These are phyloP conservation scores for Dryas iulia DNA, from an alignment of 1,140 invertebrate species.

Conservation along the genomic window DNA sequence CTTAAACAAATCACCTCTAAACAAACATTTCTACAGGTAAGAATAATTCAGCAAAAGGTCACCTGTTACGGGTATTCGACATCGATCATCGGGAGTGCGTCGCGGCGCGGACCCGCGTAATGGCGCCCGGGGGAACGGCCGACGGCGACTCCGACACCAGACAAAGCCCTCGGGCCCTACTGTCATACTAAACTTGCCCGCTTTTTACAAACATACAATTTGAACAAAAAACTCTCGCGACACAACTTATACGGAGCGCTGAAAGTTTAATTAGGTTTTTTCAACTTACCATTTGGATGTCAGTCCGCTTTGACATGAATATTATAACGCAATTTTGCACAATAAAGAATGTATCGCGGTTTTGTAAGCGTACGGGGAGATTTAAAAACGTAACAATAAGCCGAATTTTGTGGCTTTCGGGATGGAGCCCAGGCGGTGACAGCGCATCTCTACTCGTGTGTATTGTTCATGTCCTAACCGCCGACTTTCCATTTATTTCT, in stretches of 20 bases:
- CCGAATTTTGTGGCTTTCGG: constrained; percentile 51
- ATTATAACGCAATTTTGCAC: constrained; percentile 70
- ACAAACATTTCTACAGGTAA: constrained; percentile 74
- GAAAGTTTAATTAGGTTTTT: constrained; percentile 68
- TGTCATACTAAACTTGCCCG: constrained; percentile 62
- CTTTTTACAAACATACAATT: constrained; percentile 59
- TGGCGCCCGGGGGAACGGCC: constrained; percentile 66
- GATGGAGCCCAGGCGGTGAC: constrained; percentile 52
- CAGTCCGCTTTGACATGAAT: constrained; percentile 56
- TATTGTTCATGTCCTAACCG: constrained; percentile 77
- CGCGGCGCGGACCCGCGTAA: constrained; percentile 67
- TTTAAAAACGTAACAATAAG: constrained; percentile 66
- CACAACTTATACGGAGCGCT: constrained; percentile 39
- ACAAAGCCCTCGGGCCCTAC: constrained; percentile 58
- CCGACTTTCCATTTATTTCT: constrained; percentile 80
- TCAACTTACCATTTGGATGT: constrained; percentile 40
- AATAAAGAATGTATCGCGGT: constrained; percentile 64
- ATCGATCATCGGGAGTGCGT: constrained; percentile 76
- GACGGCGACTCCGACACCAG: constrained; percentile 54
- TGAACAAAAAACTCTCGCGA: constrained; percentile 44
- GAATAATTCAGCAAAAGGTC: constrained; percentile 77
- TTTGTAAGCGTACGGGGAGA: constrained; percentile 55
- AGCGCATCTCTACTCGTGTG: constrained; percentile 67
- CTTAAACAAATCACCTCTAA: constrained; percentile 71
- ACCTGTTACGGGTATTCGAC: constrained; percentile 74